These are phyloP conservation scores for Ericerus pela DNA, from an alignment of 1,140 invertebrate genomes.

Conservation along the genomic window DNA sequence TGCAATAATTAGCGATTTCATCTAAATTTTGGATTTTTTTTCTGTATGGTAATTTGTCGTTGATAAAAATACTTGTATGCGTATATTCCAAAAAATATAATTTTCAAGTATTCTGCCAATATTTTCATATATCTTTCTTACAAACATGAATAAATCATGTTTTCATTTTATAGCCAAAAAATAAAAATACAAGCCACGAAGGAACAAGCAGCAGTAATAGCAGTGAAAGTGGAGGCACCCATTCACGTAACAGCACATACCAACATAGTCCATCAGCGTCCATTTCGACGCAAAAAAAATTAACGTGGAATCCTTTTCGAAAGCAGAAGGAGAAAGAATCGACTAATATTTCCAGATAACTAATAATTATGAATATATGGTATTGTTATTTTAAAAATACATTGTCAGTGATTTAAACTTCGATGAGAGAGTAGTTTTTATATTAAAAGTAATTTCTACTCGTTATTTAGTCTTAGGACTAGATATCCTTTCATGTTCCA, in stretches of 20 bases:
- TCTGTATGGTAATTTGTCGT: too few species aligned
- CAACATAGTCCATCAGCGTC: constrained; percentile 42
- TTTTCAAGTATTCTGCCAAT: too few species aligned
- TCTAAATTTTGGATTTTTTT: too few species aligned
- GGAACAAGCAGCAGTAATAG: constrained; percentile 39
- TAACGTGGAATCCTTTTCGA: constrained; percentile 52
- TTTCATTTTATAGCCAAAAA: constrained; percentile 1
- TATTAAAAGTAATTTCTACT: too few species aligned
- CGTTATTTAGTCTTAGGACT: too few species aligned
- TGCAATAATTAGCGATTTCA: too few species aligned
- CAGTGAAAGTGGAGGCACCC: constrained; percentile 32
- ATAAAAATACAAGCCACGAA: constrained; percentile 13
- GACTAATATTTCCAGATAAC: constrained; percentile 15
- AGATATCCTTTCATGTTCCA: too few species aligned
- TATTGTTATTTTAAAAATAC: not conserved
- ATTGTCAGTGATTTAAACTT: too few species aligned
- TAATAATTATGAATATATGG: not conserved
- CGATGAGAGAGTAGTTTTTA: too few species aligned
- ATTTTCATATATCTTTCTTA: too few species aligned
- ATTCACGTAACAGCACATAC: constrained; percentile 35
- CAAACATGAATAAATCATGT: not conserved
- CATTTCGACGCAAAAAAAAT: constrained; percentile 38
- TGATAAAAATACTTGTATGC: too few species aligned
- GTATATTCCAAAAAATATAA: too few species aligned
- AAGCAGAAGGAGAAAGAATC: constrained; percentile 31